Evolutionary conservation across 2,113 vertebrate species (phyloP).

Genomic region (Pelusios castaneus): DNA sequence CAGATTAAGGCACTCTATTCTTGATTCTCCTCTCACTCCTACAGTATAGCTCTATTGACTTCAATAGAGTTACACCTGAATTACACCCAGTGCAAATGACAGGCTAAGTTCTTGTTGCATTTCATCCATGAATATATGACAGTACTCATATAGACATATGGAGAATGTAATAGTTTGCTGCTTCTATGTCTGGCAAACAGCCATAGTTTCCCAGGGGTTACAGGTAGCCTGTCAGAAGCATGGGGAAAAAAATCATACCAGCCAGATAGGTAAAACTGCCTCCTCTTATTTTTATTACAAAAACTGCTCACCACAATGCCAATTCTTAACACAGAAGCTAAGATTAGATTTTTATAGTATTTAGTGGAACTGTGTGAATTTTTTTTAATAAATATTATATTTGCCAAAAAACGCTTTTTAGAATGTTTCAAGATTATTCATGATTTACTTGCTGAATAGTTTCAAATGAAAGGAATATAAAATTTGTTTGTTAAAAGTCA

Average conservation of each 20-base stretch:
- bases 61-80: not conserved
- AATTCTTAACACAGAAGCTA: fast-evolving
- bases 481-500: not conserved
- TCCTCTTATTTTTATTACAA: not conserved
- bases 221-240: not conserved
- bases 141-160: not conserved
- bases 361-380: not conserved
- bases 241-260: slow-evolving; percentile 21
- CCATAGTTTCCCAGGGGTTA: not conserved
- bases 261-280: not conserved
- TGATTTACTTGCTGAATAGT: not conserved
- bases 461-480: not conserved
- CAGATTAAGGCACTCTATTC: not conserved
- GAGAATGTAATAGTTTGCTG: not conserved
- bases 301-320: not conserved
- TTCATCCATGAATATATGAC: not conserved
- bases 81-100: not conserved
- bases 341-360: not conserved
- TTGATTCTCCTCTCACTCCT: not conserved
- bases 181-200: not conserved
- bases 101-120: not conserved
- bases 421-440: not conserved
- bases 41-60: not conserved
- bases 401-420: not conserved
- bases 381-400: not conserved